A percentile compares a stretch with the other conserved stretches of the same genome.
Evolutionary conservation across 2,113 vertebrate species (phyloP).

Genomic region (Xiphophorus maculatus): DNA sequence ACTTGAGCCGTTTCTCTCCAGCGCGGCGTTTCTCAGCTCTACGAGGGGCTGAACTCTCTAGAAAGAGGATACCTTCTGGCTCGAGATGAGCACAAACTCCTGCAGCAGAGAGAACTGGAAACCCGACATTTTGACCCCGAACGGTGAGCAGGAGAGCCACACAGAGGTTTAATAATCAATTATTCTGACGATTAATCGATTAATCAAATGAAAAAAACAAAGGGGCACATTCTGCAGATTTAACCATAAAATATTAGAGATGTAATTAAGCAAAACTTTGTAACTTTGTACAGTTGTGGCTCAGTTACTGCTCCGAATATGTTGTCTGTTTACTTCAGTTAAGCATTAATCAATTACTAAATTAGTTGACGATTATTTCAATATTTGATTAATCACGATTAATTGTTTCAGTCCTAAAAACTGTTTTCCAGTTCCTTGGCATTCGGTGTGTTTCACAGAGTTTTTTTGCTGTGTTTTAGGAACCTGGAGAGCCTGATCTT

Average conservation of each 20-base stretch:
- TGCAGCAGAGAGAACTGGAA: slow-evolving; percentile 52
- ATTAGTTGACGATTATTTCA: no score
- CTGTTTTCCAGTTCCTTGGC: background rate
- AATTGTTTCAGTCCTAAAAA: no score
- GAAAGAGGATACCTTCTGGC: slow-evolving; percentile 84
- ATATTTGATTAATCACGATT: no score
- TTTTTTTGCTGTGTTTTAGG: slow-evolving; percentile 67
- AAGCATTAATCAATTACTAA: no score
- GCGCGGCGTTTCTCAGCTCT: slow-evolving; percentile 81
- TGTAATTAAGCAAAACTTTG: no score
- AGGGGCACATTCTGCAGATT: no score
- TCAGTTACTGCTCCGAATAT: no score
- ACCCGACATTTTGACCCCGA: slow-evolving; percentile 77
- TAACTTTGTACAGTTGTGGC: no score
- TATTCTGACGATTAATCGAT: no score
- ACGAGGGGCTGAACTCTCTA: slow-evolving; percentile 76
- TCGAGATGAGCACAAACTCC: slow-evolving; percentile 67
- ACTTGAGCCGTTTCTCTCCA: background rate
- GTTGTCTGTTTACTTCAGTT: no score
- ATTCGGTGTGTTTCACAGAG: background rate
- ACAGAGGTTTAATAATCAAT: background rate
- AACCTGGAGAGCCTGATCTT: slow-evolving; percentile 87
- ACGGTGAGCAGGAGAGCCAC: slow-evolving; percentile 72
- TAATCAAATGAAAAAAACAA: no score
- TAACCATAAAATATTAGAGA: no score